These are phyloP conservation scores for Idaea dimidiata DNA, from an alignment of 2,888 invertebrate genomes.

Conservation along the genomic window DNA sequence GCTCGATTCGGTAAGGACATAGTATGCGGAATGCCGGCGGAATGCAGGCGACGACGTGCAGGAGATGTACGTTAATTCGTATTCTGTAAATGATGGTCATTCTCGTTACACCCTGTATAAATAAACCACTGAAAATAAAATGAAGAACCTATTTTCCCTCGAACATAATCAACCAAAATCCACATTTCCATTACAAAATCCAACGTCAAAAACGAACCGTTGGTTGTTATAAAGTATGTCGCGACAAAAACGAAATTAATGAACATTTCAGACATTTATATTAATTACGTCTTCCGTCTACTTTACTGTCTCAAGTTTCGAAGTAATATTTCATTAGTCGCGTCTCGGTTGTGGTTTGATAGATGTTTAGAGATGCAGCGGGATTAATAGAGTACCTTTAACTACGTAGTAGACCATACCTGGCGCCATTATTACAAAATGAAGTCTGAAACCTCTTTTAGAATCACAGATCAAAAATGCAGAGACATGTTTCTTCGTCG, in stretches of 20 bases:
- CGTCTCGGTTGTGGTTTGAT: background rate
- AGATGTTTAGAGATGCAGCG: background rate
- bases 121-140: background rate
- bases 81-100: too few relatives aligned
- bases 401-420: too few relatives aligned
- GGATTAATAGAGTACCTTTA: background rate
- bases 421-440: too few relatives aligned
- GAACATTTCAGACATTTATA: conserved; percentile 47
- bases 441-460: too few relatives aligned
- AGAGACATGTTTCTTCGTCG: too few relatives aligned
- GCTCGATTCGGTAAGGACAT: too few relatives aligned
- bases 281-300: conserved; percentile 48
- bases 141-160: background rate
- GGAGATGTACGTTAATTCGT: too few relatives aligned
- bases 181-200: background rate
- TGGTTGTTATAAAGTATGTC: conserved; percentile 48
- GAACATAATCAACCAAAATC: background rate
- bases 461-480: too few relatives aligned
- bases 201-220: background rate
- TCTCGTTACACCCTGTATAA: too few relatives aligned
- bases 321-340: conserved; percentile 2
- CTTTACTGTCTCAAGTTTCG: conserved; percentile 11
- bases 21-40: too few relatives aligned
- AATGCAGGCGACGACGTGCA: too few relatives aligned
- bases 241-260: conserved; percentile 60